Evolutionary conservation across 2,888 invertebrate species (phyloP).

Genomic region (Acleris laterana): DNA sequence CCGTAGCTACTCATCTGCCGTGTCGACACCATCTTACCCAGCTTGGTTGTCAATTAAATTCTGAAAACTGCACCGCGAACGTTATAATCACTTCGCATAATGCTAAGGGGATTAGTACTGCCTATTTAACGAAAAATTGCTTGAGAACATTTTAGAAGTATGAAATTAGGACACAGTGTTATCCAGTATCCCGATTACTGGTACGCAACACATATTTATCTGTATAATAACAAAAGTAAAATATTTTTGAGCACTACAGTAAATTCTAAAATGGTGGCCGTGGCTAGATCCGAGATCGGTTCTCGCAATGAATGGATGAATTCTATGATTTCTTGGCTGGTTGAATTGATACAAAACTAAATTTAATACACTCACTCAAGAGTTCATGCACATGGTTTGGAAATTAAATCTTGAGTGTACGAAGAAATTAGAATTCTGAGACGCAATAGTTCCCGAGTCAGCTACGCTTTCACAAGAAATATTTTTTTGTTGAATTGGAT

Average conservation of each 20-base stretch:
- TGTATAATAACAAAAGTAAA: constrained; percentile 55
- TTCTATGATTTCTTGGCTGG: constrained; percentile 47
- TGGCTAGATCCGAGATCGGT: constrained; percentile 68
- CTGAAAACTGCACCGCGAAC: constrained; percentile 62
- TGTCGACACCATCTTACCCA: constrained; percentile 86
- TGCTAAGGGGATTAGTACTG: background rate
- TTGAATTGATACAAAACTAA: constrained; percentile 48
- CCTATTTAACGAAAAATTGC: background rate
- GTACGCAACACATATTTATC: constrained; percentile 29
- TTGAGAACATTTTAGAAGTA: constrained; percentile 1
- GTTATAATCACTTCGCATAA: constrained; percentile 38
- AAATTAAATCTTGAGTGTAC: constrained; percentile 54
- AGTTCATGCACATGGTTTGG: constrained; percentile 80
- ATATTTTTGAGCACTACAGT: constrained; percentile 65
- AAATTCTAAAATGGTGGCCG: constrained; percentile 84
- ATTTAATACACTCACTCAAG: constrained; percentile 75
- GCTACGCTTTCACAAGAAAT: constrained; percentile 79
- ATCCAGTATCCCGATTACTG: constrained; percentile 10
- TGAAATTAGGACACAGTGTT: constrained; percentile 3
- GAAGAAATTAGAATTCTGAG: constrained; percentile 60
- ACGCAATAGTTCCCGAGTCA: constrained; percentile 70
- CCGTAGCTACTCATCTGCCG: constrained; percentile 86
- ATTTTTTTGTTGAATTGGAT: constrained; percentile 55
- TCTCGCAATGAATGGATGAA: constrained; percentile 62
- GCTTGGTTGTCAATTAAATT: constrained; percentile 60